phyloP scores from a whole-genome alignment of 2,797 vertebrate genomes.

The Perodicticus potto region DNA sequence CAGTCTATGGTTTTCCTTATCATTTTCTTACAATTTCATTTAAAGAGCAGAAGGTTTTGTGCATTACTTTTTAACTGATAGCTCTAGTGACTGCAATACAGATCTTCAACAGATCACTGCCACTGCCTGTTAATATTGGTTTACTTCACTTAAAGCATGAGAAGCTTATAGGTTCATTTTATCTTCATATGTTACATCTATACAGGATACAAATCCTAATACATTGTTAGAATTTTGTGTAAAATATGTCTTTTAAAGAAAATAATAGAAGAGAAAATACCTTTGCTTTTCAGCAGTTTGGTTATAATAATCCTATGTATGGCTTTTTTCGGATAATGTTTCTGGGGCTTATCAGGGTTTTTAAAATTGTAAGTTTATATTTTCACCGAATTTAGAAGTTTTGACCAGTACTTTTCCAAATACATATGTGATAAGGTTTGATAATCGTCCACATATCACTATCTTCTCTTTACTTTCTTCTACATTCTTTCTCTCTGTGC shows the following conservation, averaged over 20 bases:
- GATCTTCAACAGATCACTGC: neutral
- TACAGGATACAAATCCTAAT: neutral
- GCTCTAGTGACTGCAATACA: neutral
- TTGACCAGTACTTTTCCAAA: neutral
- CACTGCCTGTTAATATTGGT: neutral
- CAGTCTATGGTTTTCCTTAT: neutral
- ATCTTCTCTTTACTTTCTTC: neutral
- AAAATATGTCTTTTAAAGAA: neutral
- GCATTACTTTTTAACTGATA: neutral
- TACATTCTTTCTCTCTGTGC: neutral
- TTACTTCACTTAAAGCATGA: neutral
- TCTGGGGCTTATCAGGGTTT: neutral
- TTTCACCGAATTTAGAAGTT: conserved; percentile 27
- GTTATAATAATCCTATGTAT: neutral
- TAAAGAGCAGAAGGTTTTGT: neutral
- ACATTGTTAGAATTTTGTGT: neutral
- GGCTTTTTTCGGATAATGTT: neutral
- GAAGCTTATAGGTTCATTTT: neutral
- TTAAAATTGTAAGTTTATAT: neutral
- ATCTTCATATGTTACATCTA: neutral
- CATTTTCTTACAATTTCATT: neutral
- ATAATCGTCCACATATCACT: neutral
- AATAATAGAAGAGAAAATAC: neutral
- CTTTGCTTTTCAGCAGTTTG: neutral
- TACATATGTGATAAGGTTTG: neutral